Evolutionary conservation across 1,140 invertebrate genomes (phyloP).

Genomic region (Sarcophaga bullata): DNA sequence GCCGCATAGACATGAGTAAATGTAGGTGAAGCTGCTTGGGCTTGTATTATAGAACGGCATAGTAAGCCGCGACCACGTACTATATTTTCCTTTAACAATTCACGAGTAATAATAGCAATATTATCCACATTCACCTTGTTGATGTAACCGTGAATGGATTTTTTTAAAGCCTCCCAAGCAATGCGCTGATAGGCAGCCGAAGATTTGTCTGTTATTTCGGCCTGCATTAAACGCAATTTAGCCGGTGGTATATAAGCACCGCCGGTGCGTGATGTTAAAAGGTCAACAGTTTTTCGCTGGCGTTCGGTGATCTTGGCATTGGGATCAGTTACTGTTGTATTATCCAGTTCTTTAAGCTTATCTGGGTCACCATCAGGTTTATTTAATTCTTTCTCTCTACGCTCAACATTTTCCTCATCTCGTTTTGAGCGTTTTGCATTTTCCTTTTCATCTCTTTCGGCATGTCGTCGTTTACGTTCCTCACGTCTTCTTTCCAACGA

Average conservation of each 20-base stretch:
- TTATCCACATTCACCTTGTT: constrained; percentile 99
- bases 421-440: constrained; percentile 49
- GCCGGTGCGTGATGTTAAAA: constrained; percentile 87
- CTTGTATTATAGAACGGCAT: constrained; percentile 93
- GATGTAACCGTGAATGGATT: constrained; percentile 98
- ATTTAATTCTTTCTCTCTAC: constrained; percentile 33
- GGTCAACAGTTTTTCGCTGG: constrained; percentile 69
- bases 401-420: constrained; percentile 37
- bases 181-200: constrained; percentile 94
- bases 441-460: constrained; percentile 53
- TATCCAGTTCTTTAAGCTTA: constrained; percentile 53
- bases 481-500: constrained; percentile 56
- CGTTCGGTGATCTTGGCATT: constrained; percentile 60
- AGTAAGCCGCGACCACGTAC: constrained; percentile 93
- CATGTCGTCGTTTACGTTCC: constrained; percentile 56
- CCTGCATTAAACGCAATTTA: constrained; percentile 93
- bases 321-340: constrained; percentile 57
- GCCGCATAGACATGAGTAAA: constrained; percentile 98
- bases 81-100: constrained; percentile 95
- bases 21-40: constrained; percentile 95
- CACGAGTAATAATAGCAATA: constrained; percentile 90
- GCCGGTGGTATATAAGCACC: constrained; percentile 99
- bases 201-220: constrained; percentile 91
- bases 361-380: constrained; percentile 36
- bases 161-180: constrained; percentile 98